Conservation (phyloP, 2,113 vertebrate species). For the Notothenia rossii region DNA sequence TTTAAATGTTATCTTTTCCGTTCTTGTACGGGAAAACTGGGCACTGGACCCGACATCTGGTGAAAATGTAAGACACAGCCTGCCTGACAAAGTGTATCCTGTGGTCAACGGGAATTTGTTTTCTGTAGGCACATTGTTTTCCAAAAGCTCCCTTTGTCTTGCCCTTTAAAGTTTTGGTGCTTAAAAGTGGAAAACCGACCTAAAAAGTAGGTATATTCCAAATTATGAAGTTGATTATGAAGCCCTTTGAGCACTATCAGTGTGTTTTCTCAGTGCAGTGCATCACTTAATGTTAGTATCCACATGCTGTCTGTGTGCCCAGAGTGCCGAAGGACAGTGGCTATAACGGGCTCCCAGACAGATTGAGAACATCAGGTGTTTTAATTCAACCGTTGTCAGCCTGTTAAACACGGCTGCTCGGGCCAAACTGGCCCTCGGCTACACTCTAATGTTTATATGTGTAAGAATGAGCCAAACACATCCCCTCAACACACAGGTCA, state of each 20-base stretch:
- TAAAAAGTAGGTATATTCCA: background rate
- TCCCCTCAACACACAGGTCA: slow-evolving; percentile 67
- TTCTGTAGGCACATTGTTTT: background rate
- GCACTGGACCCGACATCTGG: background rate
- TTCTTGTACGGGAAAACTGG: background rate
- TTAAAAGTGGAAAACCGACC: background rate
- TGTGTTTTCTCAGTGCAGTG: slow-evolving; percentile 5
- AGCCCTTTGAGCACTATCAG: slow-evolving; percentile 1
- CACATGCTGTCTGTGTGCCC: slow-evolving; percentile 23
- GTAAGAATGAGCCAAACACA: slow-evolving; percentile 56
- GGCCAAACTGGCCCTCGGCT: slow-evolving; percentile 74
- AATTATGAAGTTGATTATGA: background rate
- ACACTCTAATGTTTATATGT: slow-evolving; percentile 64
- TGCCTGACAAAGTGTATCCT: background rate
- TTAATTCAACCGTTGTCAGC: slow-evolving; percentile 57
- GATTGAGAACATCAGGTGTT: slow-evolving; percentile 74
- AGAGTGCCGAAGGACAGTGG: slow-evolving; percentile 44
- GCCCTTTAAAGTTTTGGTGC: background rate
- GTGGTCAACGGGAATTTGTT: background rate
- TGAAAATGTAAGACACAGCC: background rate
- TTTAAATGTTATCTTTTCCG: background rate
- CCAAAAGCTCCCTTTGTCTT: background rate
- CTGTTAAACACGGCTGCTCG: slow-evolving; percentile 59
- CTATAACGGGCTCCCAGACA: slow-evolving; percentile 53
- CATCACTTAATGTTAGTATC: slow-evolving; percentile 2